Evolutionary conservation across 2,797 vertebrate genomes (phyloP).

Genomic region (Euphonia xanthogaster): DNA sequence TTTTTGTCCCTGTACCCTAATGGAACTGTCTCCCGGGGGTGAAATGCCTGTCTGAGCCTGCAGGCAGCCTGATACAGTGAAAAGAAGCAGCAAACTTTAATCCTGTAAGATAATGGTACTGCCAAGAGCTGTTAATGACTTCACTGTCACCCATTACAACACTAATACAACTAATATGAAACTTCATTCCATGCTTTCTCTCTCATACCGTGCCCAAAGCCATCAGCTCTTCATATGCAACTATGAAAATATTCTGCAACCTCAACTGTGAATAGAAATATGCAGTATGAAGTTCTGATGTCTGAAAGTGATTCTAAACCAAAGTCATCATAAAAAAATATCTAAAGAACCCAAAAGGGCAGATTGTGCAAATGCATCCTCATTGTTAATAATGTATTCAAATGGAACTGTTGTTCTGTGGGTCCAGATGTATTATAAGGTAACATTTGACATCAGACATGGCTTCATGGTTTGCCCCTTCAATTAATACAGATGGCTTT

Average conservation of each 20-base stretch:
- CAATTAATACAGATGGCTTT: not conserved
- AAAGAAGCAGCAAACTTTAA: not conserved
- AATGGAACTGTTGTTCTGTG: not conserved
- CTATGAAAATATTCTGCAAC: not conserved
- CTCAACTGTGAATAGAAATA: not conserved
- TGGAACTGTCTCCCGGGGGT: rapidly evolving
- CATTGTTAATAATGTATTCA: not conserved
- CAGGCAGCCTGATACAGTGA: not conserved
- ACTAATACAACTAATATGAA: not conserved
- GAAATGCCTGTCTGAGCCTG: not conserved
- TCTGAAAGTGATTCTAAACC: not conserved
- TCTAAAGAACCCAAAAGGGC: not conserved
- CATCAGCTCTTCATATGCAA: not conserved
- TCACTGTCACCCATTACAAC: not conserved
- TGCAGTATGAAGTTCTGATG: not conserved
- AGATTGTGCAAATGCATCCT: not conserved
- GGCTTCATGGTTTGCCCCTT: not conserved
- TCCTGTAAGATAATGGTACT: not conserved
- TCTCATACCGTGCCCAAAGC: not conserved
- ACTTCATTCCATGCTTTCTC: not conserved
- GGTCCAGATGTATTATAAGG: not conserved
- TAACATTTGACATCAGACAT: not conserved
- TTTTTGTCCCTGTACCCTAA: not conserved
- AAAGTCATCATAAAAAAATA: not conserved
- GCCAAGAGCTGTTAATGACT: not conserved